These are phyloP conservation scores for Cassiopea xamachana DNA, from an alignment of 30 jellyfish, hydroid and myxozoan genomes.

Conservation along the genomic window DNA sequence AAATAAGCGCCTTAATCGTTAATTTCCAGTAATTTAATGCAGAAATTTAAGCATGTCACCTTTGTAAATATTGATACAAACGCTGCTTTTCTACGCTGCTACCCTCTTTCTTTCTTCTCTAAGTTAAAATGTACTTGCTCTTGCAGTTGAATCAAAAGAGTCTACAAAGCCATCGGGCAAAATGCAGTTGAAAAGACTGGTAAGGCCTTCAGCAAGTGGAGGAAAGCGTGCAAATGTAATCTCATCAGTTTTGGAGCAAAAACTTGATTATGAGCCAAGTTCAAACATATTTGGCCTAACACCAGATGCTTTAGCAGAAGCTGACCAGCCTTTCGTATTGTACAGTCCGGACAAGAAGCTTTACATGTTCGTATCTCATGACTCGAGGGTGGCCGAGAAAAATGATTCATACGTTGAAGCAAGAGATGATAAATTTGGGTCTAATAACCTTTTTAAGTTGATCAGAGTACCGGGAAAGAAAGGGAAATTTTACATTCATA, in stretches of 20 bases:
- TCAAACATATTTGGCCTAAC: slow-evolving; percentile 33
- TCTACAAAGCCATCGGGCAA: neutral
- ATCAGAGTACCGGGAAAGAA: neutral
- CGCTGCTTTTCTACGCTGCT: neutral
- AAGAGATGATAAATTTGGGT: slow-evolving; percentile 8
- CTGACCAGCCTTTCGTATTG: slow-evolving; percentile 5
- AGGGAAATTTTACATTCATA: slow-evolving; percentile 1
- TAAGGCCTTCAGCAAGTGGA: slow-evolving; percentile 8
- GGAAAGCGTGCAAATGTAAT: slow-evolving; percentile 9
- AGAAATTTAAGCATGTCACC: too few relatives aligned
- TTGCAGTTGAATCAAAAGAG: neutral
- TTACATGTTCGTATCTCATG: slow-evolving; percentile 23
- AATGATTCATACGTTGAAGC: slow-evolving; percentile 18
- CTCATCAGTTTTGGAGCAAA: neutral
- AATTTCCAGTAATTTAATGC: too few relatives aligned
- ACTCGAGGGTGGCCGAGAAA: slow-evolving; percentile 8
- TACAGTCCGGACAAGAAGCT: slow-evolving; percentile 1
- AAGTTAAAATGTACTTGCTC: neutral
- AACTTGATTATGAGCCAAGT: slow-evolving; percentile 27
- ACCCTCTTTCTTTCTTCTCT: neutral
- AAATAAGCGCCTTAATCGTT: too few relatives aligned
- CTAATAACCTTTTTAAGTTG: slow-evolving; percentile 7
- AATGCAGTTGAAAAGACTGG: neutral
- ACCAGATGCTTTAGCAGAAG: slow-evolving; percentile 8
- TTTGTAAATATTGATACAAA: too few relatives aligned